A percentile compares a stretch with the other conserved stretches of the same genome.
Conservation (phyloP, 2,797 vertebrate species). For the Todus mexicanus region DNA sequence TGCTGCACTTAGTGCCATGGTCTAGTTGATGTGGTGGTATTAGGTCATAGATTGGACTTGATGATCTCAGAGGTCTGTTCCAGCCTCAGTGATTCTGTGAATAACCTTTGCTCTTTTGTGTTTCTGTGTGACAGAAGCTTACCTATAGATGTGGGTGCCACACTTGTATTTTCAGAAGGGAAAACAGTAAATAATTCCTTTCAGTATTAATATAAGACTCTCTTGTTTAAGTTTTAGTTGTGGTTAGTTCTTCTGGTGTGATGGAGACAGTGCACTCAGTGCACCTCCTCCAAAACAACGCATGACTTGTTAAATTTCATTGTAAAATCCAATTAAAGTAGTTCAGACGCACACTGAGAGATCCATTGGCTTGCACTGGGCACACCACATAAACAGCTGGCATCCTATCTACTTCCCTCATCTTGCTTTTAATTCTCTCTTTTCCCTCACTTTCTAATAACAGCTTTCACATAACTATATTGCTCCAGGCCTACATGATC, state of each 20-base stretch:
- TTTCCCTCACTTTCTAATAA: constrained; percentile 49
- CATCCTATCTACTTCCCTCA: constrained; percentile 35
- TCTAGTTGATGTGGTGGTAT: no score
- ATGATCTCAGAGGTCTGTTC: no score
- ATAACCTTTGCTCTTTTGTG: background rate
- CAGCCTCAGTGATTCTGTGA: no score
- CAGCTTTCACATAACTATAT: constrained; percentile 53
- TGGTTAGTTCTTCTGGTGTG: constrained; percentile 46
- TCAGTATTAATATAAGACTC: background rate
- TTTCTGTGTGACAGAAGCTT: background rate
- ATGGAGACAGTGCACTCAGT: background rate
- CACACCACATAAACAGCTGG: constrained; percentile 29
- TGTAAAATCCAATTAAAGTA: constrained; percentile 43
- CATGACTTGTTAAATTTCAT: constrained; percentile 5
- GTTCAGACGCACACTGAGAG: background rate
- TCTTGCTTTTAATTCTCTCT: constrained; percentile 60
- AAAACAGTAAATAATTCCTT: background rate
- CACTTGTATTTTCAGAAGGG: background rate
- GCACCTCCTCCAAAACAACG: background rate
- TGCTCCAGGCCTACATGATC: constrained; percentile 33
- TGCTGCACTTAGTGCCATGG: no score
- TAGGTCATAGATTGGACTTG: no score
- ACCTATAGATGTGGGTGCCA: fast-evolving
- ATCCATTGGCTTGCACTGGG: background rate
- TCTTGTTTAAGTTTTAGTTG: constrained; percentile 25